These are phyloP conservation scores for Ferrisia virgata DNA, from an alignment of 2,888 invertebrate species.

Conservation along the genomic window DNA sequence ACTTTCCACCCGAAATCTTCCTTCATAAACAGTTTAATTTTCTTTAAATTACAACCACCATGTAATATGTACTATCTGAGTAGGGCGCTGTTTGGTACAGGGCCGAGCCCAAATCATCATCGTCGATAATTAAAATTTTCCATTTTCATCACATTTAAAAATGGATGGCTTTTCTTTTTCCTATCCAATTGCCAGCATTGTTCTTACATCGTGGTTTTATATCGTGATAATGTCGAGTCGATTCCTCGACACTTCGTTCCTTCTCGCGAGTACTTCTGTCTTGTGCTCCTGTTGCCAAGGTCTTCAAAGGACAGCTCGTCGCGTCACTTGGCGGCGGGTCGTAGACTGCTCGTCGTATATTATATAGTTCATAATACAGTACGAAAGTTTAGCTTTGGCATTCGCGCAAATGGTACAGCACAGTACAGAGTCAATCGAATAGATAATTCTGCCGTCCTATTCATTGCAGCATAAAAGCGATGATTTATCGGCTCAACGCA, in stretches of 20 bases:
- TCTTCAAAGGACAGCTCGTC: neutral
- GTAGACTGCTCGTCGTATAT: neutral
- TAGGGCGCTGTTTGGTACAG: neutral
- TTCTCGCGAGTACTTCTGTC: neutral
- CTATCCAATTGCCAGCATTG: neutral
- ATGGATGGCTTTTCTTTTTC: neutral
- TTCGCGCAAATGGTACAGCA: neutral
- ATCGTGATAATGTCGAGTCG: neutral
- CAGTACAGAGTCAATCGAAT: neutral
- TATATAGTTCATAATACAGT: neutral
- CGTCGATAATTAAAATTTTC: neutral
- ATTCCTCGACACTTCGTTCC: neutral
- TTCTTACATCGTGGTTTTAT: neutral
- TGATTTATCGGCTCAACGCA: neutral
- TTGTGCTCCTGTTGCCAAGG: too few species aligned
- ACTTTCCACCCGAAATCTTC: neutral
- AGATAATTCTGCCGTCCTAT: neutral
- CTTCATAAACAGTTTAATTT: conserved; percentile 14
- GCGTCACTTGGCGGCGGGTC: too few species aligned
- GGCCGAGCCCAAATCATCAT: neutral
- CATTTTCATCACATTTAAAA: neutral
- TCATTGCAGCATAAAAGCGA: neutral
- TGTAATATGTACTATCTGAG: neutral
- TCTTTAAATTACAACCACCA: neutral
- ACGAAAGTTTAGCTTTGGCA: neutral